phyloP scores from a whole-genome alignment of 2,888 invertebrate species.

The Plagodis pulveraria region DNA sequence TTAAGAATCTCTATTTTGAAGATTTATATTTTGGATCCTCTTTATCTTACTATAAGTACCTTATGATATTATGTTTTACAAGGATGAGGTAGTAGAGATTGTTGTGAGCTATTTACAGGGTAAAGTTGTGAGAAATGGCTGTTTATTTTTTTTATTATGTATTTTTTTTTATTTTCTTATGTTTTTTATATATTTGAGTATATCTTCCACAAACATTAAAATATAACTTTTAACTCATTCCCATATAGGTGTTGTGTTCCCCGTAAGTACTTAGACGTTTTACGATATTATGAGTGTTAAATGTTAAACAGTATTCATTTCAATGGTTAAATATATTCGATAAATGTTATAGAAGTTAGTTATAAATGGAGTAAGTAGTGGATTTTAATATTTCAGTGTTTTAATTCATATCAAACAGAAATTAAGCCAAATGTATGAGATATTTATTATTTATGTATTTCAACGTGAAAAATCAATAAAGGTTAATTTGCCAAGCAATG shows the following conservation, averaged over 20 bases:
- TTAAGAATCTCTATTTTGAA: constrained; percentile 79
- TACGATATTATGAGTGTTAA: constrained; percentile 70
- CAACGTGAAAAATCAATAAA: constrained; percentile 71
- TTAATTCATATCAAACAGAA: constrained; percentile 65
- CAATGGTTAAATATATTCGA: constrained; percentile 61
- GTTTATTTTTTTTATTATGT: constrained; percentile 27
- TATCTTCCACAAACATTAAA: constrained; percentile 53
- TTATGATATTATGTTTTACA: constrained; percentile 68
- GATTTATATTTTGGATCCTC: constrained; percentile 81
- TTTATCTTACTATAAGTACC: constrained; percentile 74
- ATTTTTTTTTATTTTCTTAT: constrained; percentile 39
- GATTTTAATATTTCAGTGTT: constrained; percentile 65
- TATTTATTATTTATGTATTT: constrained; percentile 72
- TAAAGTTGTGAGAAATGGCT: constrained; percentile 62
- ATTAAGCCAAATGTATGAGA: constrained; percentile 58
- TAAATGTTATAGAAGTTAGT: constrained; percentile 51
- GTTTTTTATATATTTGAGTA: constrained; percentile 37
- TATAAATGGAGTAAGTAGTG: constrained; percentile 70
- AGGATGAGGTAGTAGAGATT: constrained; percentile 56
- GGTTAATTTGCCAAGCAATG: constrained; percentile 48
- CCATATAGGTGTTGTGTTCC: constrained; percentile 73
- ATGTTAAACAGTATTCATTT: constrained; percentile 77
- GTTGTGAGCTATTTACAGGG: constrained; percentile 80
- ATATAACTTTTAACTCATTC: constrained; percentile 57
- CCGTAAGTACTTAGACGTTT: constrained; percentile 60